Evolutionary conservation across 2,888 invertebrate genomes (phyloP), one percentile per base, ranked within the genome.

Genomic region (Drosophila parthenogenetica): DNA sequence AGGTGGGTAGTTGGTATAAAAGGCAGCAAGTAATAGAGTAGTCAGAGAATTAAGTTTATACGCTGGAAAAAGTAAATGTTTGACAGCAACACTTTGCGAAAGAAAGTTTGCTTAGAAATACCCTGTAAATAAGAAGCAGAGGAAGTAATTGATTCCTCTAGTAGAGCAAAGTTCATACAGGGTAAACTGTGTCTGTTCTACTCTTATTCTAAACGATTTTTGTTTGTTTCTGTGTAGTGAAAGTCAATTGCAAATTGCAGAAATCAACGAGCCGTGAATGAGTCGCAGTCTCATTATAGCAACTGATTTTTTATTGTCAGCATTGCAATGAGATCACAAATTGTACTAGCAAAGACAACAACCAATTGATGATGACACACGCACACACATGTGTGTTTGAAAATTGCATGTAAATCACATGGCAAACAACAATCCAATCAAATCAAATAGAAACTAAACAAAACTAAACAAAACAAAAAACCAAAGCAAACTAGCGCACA

Each of bases 331-430:
- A 69, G 75, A 55, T 69, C 42, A 65, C 58, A 51, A 55, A 65
- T 69, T 65, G 58, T 58, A 51, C 77, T 75, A 69, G 77, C 54
- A 60, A 61, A 73, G 73, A 78, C 78, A 78, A 60, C 74, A 77
- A 77, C 78, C 70, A 77, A 77, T 77, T 69, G 66, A 69, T 68
- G 77, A 77, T 53, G 51, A 39, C 62, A 76, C 72, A 75, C 66
- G 60, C 45, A 69, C 45, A 40, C 16, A 14, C 16, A 14, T 40
- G n/a, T 40, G 14, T 14, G 14, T 7, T 7, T 5, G n/a, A 39
- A 77, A 76, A 76, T 77, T 77, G 76, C 78, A 76, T 76, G 76
- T 77, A 76, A 76, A 76, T 76, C 73, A 61, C 75, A 76, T 77
- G 60, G 73, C 61, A 65, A 73, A 76, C 60, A 73, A 77, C 69